A percentile compares a stretch with the other conserved stretches of the same genome.
phyloP scores from a whole-genome alignment of 2,113 vertebrate genomes.

The Suncus etruscus region DNA sequence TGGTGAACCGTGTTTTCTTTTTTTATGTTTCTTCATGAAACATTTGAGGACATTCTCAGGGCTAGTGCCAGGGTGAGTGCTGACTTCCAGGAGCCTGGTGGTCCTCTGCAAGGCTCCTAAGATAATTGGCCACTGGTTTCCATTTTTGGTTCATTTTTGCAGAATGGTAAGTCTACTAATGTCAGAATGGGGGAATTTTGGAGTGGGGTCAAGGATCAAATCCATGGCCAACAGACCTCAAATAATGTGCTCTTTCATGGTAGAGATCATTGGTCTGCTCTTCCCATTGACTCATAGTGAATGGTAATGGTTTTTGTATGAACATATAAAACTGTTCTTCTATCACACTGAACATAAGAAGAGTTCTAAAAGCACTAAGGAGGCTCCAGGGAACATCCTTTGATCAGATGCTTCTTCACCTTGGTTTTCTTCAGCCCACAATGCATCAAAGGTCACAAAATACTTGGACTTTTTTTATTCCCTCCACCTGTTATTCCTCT shows the following conservation, averaged over 20 bases:
- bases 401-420: background rate
- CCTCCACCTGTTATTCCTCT: too few species aligned
- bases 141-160: too few species aligned
- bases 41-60: background rate
- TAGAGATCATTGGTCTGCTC: too few species aligned
- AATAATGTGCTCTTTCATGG: rapidly evolving
- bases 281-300: background rate
- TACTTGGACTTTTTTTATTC: background rate
- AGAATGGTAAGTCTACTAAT: too few species aligned
- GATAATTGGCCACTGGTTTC: background rate
- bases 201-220: too few species aligned
- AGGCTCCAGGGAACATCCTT: background rate
- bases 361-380: background rate
- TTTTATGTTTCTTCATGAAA: background rate
- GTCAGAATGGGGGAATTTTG: too few species aligned
- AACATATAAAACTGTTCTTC: background rate
- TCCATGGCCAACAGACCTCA: background rate
- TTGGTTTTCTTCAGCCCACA: background rate
- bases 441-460: background rate
- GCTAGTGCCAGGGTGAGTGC: rapidly evolving
- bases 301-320: background rate
- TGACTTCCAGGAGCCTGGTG: background rate
- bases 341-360: background rate
- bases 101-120: background rate
- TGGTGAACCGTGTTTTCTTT: background rate